phyloP scores from a whole-genome alignment of 2,113 vertebrate species.

The Baryphthengus martii region DNA sequence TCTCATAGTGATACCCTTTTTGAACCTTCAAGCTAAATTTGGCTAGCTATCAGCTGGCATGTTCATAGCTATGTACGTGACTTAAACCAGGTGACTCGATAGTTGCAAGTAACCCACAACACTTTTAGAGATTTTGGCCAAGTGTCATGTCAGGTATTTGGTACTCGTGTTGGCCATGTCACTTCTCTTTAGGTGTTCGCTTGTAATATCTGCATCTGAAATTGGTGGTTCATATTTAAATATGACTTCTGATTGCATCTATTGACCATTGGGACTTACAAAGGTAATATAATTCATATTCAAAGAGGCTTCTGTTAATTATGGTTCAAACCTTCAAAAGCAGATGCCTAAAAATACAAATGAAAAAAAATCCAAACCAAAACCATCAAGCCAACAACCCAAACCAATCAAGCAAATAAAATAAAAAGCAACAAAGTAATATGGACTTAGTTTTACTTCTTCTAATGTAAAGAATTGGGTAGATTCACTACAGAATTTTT shows the following conservation, averaged over 20 bases:
- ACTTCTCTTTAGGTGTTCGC: not conserved
- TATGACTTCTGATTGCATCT: not conserved
- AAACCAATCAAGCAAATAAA: not conserved
- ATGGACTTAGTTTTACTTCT: not conserved
- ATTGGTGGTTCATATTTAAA: not conserved
- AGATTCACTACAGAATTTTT: not conserved
- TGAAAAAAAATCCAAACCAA: not conserved
- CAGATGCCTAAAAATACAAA: not conserved
- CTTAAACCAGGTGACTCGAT: not conserved
- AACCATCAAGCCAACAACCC: not conserved
- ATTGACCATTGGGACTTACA: not conserved
- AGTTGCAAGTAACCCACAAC: not conserved
- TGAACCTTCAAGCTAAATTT: not conserved
- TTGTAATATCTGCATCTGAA: not conserved
- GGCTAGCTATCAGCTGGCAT: not conserved
- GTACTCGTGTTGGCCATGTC: not conserved
- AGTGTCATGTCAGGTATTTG: not conserved
- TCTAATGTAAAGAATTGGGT: not conserved
- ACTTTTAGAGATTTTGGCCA: not conserved
- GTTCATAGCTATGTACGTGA: not conserved
- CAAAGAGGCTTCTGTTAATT: not conserved
- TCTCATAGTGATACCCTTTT: not conserved
- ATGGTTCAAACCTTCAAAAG: not conserved
- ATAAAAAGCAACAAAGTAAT: not conserved
- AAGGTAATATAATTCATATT: not conserved